Conservation (phyloP, 2,113 vertebrate genomes). For the Dasyprocta punctata region DNA sequence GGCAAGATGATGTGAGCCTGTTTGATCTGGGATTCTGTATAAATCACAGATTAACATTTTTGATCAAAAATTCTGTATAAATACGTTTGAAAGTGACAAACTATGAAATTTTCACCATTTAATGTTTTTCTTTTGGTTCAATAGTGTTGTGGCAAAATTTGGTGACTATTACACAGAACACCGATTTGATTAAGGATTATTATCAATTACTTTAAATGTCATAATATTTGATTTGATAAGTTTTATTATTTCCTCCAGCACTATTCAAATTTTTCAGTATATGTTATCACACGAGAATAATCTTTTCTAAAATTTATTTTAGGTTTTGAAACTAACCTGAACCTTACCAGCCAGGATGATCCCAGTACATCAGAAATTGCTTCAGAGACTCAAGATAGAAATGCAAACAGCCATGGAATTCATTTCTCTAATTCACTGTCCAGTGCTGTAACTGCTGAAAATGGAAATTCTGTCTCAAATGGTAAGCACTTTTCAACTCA, state of each 20-base stretch:
- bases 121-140: background rate
- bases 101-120: background rate
- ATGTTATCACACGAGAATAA: background rate
- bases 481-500: constrained; percentile 87
- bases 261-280: background rate
- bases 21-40: background rate
- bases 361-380: constrained; percentile 86
- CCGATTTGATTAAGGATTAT: background rate
- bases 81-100: background rate
- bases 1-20: background rate
- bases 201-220: background rate
- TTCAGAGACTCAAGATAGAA: constrained; percentile 93
- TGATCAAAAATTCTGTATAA: background rate
- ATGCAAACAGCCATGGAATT: constrained; percentile 93
- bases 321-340: constrained; percentile 96
- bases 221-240: background rate
- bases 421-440: constrained; percentile 84
- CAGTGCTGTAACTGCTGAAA: constrained; percentile 90
- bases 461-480: constrained; percentile 95
- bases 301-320: constrained; percentile 44
- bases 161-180: background rate
- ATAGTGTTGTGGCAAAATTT: background rate
- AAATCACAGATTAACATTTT: too few relatives aligned
- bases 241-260: background rate
- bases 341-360: constrained; percentile 91